These are phyloP conservation scores for Hemistola chrysoprasaria DNA, from an alignment of 2,888 invertebrate genomes.

Conservation along the genomic window DNA sequence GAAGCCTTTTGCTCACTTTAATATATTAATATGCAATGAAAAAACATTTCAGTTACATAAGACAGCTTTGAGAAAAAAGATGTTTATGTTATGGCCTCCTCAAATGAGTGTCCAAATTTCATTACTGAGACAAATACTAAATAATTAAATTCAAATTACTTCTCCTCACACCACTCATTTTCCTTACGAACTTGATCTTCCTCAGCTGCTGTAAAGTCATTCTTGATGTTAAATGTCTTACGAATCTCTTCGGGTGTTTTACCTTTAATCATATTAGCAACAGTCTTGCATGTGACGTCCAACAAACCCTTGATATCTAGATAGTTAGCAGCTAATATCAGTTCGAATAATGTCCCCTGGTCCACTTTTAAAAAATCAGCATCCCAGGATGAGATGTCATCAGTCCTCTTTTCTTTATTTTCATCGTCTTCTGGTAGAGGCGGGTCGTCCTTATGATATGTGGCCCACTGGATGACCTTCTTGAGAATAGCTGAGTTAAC, in stretches of 20 bases:
- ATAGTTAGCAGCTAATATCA: slow-evolving; percentile 98
- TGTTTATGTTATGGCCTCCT: no score
- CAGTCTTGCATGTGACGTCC: slow-evolving; percentile 99
- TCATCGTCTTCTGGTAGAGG: slow-evolving; percentile 98
- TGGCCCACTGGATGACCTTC: slow-evolving; percentile 97
- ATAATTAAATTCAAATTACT: slow-evolving; percentile 82
- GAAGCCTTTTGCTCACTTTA: no score
- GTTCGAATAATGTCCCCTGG: slow-evolving; percentile 97
- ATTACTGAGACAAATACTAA: no score
- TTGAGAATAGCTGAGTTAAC: slow-evolving; percentile 98
- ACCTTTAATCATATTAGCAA: slow-evolving; percentile 99
- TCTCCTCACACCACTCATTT: slow-evolving; percentile 97
- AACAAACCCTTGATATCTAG: slow-evolving; percentile 97
- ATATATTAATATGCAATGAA: no score
- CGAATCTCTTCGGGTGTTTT: slow-evolving; percentile 99
- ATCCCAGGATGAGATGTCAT: slow-evolving; percentile 99
- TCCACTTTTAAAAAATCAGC: slow-evolving; percentile 99
- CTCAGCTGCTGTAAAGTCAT: slow-evolving; percentile 97
- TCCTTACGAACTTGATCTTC: slow-evolving; percentile 99
- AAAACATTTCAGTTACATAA: no score
- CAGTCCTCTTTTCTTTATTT: slow-evolving; percentile 98
- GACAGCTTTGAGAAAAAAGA: no score
- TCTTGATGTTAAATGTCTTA: slow-evolving; percentile 98
- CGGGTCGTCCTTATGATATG: slow-evolving; percentile 97
- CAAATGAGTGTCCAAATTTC: no score